Evolutionary conservation across 1,140 invertebrate genomes (phyloP), one percentile per base, ranked within the genome.

Genomic region (Bombus confusus): DNA sequence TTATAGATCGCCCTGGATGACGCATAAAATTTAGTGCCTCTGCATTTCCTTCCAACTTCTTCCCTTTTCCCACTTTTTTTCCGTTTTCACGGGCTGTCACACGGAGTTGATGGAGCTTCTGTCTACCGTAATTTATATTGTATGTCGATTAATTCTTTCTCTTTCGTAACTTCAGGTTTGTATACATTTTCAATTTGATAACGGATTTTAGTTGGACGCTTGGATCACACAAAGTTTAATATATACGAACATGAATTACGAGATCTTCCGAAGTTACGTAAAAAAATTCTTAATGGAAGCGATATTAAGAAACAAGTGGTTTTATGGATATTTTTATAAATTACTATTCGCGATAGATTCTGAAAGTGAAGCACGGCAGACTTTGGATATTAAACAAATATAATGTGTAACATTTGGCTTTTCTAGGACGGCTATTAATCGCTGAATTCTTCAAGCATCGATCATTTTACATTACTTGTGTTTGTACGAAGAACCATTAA

Each of bases 1-100:
- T 71, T 81, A 79, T 78, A 75, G n/a, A 52, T 77, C 71, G 64
- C 8, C 8, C 41, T 43, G 39, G 15, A 85, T 59, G 76, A 64
- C 78, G 76, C 52, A 72, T 84, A 59, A 37, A 80, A 72, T 79
- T 80, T 41, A 34, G n/a, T 39, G 43, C 25, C 31, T 22, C 31
- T 34, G 39, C 18, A 34, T 74, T 64, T 52, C 22, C 59, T 52
- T 10, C n/a, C 41, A 8, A 13, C 25, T 52, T 2, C 10, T 31
- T 10, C 41, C 37, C 31, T 25, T 34, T 68, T 52, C 47, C 47
- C 47, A 52, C 18, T 52, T 52, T 52, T 37, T 52, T 37, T 34
- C 0, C 34, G 18, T 37, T 68, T 68, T 34, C 34, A 31, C 22
- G 18, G 13, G 6, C 62, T 31, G 13, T 64, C 12, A 18, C n/a